Base-by-base conservation (phyloP, 2,113 vertebrate species). In the Plectropomus leopardus region DNA sequence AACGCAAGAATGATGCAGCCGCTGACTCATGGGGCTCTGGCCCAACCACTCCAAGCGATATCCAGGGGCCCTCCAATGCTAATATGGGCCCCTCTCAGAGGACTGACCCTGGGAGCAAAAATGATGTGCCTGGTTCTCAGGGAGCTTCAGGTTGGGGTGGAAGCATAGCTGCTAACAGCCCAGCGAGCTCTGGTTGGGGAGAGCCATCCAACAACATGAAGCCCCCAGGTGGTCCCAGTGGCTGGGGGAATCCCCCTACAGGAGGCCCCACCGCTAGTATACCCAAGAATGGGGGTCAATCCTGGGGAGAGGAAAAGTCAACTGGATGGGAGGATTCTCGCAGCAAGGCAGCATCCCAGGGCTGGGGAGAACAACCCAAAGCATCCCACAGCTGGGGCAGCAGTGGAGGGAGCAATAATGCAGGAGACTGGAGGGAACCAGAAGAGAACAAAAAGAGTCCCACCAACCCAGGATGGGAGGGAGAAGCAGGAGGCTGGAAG, bases 301-400 rank as follows among this genome's bases (percentile, higher is more conserved):
- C 96, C 57, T 98, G 98, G 98, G 96, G 95, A 92, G 98, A 99
- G 88, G 97, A 98, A 89, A 98, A 97, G 91, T 94, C 97, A 34
- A 91, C 95, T 76, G 94, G 94, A 26, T 99, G 98, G 98, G 96
- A 97, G 75, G 97, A 98, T 75, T 95, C 96, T 93, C 97, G 93
- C 32, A 30, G 92, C 68, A 99, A 99, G 92, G 83, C 96, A 93
- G 95, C 97, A 91, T 91, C 96, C 92, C 97, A 98, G 87, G 95
- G 95, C 85, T 99, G 98, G 97, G 95, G 95, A 80, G 97, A 98
- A 34, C 96, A 96, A 95, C 81, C 91, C 47, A 94, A 95, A 90
- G 15, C 84, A 45, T 83, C 94, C 75, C 93, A 92, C 40, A 81
- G 74, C 78, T 95, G 95, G 94, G 82, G 92, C 34, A 93, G 70